These are phyloP conservation scores for Phengaris alcon DNA, from an alignment of 2,888 invertebrate genomes.

Conservation along the genomic window DNA sequence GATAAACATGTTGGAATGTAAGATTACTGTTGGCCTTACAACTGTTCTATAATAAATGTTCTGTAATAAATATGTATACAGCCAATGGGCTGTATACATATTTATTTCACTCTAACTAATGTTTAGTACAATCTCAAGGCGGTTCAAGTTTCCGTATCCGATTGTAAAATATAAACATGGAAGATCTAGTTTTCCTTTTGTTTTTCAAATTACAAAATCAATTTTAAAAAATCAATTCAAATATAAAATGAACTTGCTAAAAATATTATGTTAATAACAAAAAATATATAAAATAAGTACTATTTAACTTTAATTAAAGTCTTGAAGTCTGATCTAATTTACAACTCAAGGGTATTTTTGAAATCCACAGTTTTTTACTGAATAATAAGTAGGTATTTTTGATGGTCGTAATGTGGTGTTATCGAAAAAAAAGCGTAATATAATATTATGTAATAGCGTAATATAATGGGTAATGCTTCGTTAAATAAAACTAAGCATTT, in stretches of 20 bases:
- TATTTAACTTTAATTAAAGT: too few relatives aligned
- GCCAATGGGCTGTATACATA: neutral
- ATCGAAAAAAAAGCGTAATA: neutral
- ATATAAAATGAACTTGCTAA: neutral
- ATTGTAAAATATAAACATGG: neutral
- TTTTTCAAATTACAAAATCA: too few relatives aligned
- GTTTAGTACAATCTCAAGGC: neutral
- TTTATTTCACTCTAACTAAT: neutral
- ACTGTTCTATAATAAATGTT: too few relatives aligned
- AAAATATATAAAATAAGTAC: too few relatives aligned
- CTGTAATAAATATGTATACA: too few relatives aligned
- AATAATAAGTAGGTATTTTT: too few relatives aligned
- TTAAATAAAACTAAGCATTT: neutral
- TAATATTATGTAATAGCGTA: too few relatives aligned
- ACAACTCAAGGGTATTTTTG: too few relatives aligned
- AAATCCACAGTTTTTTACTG: neutral
- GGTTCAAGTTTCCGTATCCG: neutral
- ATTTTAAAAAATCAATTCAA: neutral
- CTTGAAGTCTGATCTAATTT: too few relatives aligned
- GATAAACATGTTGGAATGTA: neutral
- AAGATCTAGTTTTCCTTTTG: neutral
- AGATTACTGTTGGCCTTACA: neutral
- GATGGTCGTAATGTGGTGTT: too few relatives aligned
- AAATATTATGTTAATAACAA: neutral
- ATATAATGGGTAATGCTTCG: neutral